phyloP scores from a whole-genome alignment of 2,888 invertebrate species.

The Myopa testacea region DNA sequence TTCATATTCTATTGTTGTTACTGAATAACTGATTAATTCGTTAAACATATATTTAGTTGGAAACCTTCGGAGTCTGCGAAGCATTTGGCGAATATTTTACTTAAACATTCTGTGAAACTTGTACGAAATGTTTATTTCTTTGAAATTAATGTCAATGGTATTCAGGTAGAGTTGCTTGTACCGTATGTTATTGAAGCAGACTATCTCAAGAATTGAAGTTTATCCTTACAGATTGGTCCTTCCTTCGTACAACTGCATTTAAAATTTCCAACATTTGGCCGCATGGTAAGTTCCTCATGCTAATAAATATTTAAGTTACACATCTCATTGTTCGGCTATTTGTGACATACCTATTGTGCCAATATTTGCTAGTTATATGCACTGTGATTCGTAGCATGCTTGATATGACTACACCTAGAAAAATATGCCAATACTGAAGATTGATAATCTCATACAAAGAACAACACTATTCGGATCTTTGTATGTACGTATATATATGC shows the following conservation, averaged over 20 bases:
- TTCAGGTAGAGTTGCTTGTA: slow-evolving; percentile 71
- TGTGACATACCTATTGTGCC: no score
- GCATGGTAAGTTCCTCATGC: no score
- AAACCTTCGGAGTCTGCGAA: slow-evolving; percentile 66
- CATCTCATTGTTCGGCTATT: no score
- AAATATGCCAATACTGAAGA: no score
- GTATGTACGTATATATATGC: no score
- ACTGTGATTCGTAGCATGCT: no score
- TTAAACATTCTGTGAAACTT: slow-evolving; percentile 75
- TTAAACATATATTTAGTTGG: slow-evolving; percentile 67
- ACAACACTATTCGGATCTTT: no score
- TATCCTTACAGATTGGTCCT: slow-evolving; percentile 74
- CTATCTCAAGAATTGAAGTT: background rate
- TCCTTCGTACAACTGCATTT: slow-evolving; percentile 80
- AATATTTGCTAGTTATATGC: no score
- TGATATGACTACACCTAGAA: no score
- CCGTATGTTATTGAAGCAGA: background rate
- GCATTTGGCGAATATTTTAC: slow-evolving; percentile 75
- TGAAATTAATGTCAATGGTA: slow-evolving; percentile 73
- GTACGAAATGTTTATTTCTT: slow-evolving; percentile 72
- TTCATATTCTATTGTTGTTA: background rate
- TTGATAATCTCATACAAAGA: no score
- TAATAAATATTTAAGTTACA: no score
- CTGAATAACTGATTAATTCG: background rate
- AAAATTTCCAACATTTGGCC: slow-evolving; percentile 71